A percentile compares a stretch with the other conserved stretches of the same genome.
phyloP scores from a whole-genome alignment of 2,113 vertebrate genomes.

The Gymnarchus niloticus region DNA sequence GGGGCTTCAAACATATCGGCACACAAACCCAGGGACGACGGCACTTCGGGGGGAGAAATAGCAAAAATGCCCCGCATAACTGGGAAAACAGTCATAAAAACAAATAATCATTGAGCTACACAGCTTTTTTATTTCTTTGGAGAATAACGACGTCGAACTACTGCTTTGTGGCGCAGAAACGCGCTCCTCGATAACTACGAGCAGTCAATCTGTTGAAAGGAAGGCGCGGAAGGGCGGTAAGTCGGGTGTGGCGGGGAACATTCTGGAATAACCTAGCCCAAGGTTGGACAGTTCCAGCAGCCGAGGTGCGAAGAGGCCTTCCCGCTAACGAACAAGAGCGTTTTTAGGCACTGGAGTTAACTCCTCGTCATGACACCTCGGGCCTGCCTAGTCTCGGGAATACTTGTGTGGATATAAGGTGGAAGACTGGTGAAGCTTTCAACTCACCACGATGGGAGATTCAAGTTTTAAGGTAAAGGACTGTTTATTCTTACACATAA shows the following conservation, averaged over 20 bases:
- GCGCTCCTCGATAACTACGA: not conserved
- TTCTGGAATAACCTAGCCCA: not conserved
- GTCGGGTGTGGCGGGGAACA: not conserved
- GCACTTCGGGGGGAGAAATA: not conserved
- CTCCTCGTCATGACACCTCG: not conserved
- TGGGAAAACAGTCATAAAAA: not conserved
- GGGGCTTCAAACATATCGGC: not conserved
- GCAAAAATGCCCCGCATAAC: not conserved
- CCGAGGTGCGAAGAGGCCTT: not conserved
- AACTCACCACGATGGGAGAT: not conserved
- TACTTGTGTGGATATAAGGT: not conserved
- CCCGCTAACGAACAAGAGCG: not conserved
- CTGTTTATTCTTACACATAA: not conserved
- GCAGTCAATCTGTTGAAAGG: not conserved
- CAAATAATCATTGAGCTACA: not conserved
- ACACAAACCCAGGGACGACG: not conserved
- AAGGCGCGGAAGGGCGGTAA: not conserved
- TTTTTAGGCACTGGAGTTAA: constrained; percentile 3
- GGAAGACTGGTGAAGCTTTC: not conserved
- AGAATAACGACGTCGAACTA: not conserved
- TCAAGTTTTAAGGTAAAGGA: constrained; percentile 12
- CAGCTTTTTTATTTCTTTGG: constrained; percentile 4
- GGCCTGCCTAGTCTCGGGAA: not conserved
- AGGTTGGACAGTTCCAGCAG: not conserved
- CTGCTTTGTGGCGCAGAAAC: not conserved